These are phyloP conservation scores for Rhincodon typus DNA, from an alignment of 2,797 vertebrate species.

Conservation along the genomic window DNA sequence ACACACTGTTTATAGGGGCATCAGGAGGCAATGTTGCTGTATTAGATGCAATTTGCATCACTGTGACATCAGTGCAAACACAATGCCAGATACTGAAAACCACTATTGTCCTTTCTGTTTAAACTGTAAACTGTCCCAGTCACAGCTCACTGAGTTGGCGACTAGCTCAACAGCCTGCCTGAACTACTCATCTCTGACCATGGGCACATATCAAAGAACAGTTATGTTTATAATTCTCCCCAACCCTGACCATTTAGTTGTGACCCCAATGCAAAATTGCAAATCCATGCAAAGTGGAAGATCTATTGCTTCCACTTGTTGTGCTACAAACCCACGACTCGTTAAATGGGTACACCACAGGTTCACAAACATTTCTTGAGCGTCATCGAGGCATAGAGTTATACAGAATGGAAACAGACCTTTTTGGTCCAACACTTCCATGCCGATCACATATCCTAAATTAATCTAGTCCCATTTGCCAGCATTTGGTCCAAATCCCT, in stretches of 20 bases:
- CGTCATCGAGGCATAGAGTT: too few species aligned
- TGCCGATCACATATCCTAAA: too few species aligned
- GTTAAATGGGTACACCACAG: background rate
- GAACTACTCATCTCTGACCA: background rate
- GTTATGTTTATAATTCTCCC: background rate
- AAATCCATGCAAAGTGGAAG: background rate
- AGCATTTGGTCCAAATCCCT: too few species aligned
- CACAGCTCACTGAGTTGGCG: background rate
- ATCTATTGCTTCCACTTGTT: background rate
- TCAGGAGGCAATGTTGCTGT: background rate
- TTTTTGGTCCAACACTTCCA: too few species aligned
- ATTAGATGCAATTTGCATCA: background rate
- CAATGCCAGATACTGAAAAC: background rate
- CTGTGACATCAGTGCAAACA: background rate
- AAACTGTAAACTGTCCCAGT: background rate
- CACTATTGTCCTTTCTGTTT: too few species aligned
- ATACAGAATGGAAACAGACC: too few species aligned
- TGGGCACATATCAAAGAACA: background rate
- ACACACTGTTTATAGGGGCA: background rate
- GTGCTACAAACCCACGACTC: background rate
- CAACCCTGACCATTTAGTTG: background rate
- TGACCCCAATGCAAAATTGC: background rate
- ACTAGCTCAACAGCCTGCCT: background rate
- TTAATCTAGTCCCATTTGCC: too few species aligned
- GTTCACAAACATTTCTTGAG: background rate